Evolutionary conservation across 2,888 invertebrate species (phyloP).

Genomic region (Leucophenga maculata): DNA sequence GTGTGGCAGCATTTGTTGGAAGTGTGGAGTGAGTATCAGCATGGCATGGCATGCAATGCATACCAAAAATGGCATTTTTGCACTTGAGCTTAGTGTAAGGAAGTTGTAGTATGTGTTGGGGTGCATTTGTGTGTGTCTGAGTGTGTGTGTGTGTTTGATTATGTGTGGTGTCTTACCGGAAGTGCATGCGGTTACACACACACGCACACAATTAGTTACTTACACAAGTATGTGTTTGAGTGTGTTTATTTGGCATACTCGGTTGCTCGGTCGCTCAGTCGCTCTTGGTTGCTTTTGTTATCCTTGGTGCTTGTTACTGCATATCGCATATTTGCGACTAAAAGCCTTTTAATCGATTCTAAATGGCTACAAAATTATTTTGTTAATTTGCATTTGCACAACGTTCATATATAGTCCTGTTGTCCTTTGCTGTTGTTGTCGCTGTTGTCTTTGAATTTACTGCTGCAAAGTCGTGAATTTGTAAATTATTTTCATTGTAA

Average conservation of each 20-base stretch:
- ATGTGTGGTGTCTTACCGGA: conserved; percentile 1
- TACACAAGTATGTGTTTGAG: not conserved
- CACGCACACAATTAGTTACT: not conserved
- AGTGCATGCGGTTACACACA: not conserved
- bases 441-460: too few species aligned
- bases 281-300: not conserved
- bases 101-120: not conserved
- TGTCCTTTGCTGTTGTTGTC: too few species aligned
- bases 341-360: conserved; percentile 63
- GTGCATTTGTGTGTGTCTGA: not conserved
- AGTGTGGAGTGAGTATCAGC: not conserved
- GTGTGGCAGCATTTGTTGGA: conserved; percentile 37
- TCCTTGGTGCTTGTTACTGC: not conserved
- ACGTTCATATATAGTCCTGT: too few species aligned
- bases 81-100: not conserved
- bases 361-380: conserved; percentile 54
- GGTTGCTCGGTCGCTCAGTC: too few species aligned
- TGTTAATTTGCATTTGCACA: conserved; percentile 33
- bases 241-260: not conserved
- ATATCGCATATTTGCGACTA: conserved; percentile 36
- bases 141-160: not conserved
- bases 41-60: conserved; percentile 8
- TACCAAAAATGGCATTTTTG: conserved; percentile 6
- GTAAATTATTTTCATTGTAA: too few species aligned
- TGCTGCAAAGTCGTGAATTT: too few species aligned